A percentile compares a stretch with the other conserved stretches of the same genome.
These are phyloP conservation scores for Scrobipalpa costella DNA, from an alignment of 2,888 invertebrate species.

Conservation along the genomic window DNA sequence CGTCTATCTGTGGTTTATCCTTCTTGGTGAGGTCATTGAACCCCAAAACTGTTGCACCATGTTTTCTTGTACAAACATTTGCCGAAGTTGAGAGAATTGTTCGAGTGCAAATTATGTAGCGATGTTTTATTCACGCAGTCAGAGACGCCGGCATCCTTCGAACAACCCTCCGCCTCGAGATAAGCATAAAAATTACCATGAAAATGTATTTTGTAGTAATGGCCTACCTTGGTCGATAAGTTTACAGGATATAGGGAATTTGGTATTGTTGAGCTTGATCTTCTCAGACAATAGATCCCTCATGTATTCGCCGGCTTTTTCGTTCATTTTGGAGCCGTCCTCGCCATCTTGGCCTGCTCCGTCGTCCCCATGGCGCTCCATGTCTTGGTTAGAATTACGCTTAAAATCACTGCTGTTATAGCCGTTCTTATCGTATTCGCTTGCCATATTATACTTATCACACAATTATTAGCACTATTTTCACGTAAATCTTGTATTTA, in stretches of 20 bases:
- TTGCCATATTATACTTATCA: constrained; percentile 49
- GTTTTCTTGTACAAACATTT: not conserved
- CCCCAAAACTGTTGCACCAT: constrained; percentile 15
- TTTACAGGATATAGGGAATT: constrained; percentile 85
- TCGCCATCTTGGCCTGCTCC: constrained; percentile 78
- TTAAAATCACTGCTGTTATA: constrained; percentile 75
- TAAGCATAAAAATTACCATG: too few species aligned
- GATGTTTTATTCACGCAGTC: not conserved
- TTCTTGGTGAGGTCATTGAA: not conserved
- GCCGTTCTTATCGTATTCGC: constrained; percentile 71
- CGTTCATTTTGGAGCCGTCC: constrained; percentile 80
- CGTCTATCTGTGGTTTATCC: not conserved
- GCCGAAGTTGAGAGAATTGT: not conserved
- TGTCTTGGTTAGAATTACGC: constrained; percentile 61
- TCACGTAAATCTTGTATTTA: not conserved
- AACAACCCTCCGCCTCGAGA: not conserved
- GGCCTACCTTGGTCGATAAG: constrained; percentile 87
- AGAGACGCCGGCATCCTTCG: not conserved
- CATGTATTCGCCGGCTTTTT: constrained; percentile 90
- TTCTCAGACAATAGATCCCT: constrained; percentile 87
- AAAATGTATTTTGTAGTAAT: too few species aligned
- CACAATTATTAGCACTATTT: constrained; percentile 7
- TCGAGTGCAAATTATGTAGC: not conserved
- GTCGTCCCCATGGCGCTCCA: constrained; percentile 42
- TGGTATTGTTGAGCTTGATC: constrained; percentile 83